Conservation (phyloP, 2,113 vertebrate genomes). For the Paraplagusia blochii region DNA sequence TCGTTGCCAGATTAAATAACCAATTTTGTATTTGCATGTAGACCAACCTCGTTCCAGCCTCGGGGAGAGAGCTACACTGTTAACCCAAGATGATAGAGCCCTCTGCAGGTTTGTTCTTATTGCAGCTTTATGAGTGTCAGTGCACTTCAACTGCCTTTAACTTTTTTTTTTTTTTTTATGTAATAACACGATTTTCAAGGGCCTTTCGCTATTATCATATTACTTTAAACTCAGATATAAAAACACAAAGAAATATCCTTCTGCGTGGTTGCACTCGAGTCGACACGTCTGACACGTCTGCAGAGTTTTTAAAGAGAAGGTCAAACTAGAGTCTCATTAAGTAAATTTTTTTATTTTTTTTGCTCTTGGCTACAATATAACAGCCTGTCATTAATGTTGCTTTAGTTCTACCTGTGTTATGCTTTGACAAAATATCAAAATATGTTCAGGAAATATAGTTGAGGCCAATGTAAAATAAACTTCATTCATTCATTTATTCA, state of each 20-base stretch:
- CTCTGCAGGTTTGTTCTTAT: conserved; percentile 43
- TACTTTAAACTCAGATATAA: conserved; percentile 44
- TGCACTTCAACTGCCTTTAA: conserved; percentile 53
- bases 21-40: conserved; percentile 23
- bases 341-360: conserved; percentile 35
- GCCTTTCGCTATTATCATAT: conserved; percentile 44
- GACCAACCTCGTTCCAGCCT: conserved; percentile 32
- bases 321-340: conserved; percentile 43
- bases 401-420: no score
- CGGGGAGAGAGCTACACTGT: conserved; percentile 31
- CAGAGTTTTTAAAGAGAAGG: conserved; percentile 26
- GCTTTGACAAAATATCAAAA: no score
- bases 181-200: conserved; percentile 46
- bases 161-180: conserved; percentile 28
- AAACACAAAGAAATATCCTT: conserved; percentile 1
- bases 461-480: no score
- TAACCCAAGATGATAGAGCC: conserved; percentile 45
- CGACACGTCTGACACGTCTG: conserved; percentile 24
- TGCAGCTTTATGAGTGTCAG: conserved; percentile 53
- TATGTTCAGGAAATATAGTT: no score
- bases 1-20: conserved; percentile 35
- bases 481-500: no score
- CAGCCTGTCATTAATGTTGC: not conserved
- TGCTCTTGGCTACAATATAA: conserved; percentile 20
- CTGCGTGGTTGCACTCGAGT: conserved; percentile 23